Percentiles rank a stretch among this genome's conserved stretches.
Conservation (phyloP, 92 coral and sea anemone species). For the Porites rus region DNA sequence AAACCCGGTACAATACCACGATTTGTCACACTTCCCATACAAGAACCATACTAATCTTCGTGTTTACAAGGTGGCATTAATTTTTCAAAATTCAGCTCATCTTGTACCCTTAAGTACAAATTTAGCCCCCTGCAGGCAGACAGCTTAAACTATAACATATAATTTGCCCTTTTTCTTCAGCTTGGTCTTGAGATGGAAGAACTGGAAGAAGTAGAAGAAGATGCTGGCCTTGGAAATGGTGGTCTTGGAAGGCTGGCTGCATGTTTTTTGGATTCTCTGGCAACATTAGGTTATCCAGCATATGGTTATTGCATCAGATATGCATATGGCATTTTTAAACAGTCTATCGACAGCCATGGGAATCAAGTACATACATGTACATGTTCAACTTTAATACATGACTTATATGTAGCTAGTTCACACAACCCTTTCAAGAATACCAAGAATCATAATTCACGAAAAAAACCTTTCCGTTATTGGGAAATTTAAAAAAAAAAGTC, state of each 20-base stretch:
- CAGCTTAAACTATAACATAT: not conserved
- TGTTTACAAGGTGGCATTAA: not conserved
- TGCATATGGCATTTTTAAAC: slow-evolving; percentile 97
- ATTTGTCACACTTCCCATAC: no score
- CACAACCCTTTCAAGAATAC: no score
- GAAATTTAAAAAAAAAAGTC: no score
- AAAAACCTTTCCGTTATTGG: no score
- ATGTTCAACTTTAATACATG: no score
- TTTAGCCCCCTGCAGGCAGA: not conserved
- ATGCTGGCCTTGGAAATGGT: slow-evolving; percentile 99
- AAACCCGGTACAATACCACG: no score
- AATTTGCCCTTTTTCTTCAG: slow-evolving; percentile 29
- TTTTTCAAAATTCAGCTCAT: not conserved
- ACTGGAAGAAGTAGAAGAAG: slow-evolving; percentile 90
- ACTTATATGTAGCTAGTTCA: no score
- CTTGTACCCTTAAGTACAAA: no score
- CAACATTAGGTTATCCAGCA: slow-evolving; percentile 95
- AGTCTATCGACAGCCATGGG: slow-evolving; percentile 86
- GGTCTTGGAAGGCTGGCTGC: slow-evolving; percentile 98
- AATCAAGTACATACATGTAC: slow-evolving; percentile 73
- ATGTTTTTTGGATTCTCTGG: slow-evolving; percentile 94
- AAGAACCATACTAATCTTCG: not conserved
- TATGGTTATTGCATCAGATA: slow-evolving; percentile 99
- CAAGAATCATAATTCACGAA: no score
- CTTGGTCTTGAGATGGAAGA: slow-evolving; percentile 97